Conservation (phyloP, 2,888 invertebrate species). For the Oscheius sp. region DNA sequence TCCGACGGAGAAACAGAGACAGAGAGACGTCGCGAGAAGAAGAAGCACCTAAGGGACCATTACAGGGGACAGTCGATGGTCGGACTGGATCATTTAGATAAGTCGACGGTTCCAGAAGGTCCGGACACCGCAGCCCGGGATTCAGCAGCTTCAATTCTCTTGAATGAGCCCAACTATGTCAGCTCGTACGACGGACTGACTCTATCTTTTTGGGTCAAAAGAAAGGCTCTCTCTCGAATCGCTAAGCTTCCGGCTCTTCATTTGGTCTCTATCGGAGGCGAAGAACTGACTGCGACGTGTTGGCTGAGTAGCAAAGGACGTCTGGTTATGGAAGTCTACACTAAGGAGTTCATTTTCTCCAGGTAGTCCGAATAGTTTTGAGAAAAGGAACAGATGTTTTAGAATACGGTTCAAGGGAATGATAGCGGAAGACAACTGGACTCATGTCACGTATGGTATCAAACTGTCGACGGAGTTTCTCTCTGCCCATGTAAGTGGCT, state of each 20-base stretch:
- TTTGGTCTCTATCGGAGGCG: slow-evolving; percentile 24
- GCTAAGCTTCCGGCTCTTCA: slow-evolving; percentile 26
- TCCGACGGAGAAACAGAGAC: slow-evolving; percentile 35
- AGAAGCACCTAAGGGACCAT: slow-evolving; percentile 33
- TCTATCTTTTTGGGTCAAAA: slow-evolving; percentile 37
- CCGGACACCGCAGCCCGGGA: not conserved
- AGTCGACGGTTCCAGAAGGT: not conserved
- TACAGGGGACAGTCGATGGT: slow-evolving; percentile 28
- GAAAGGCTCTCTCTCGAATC: slow-evolving; percentile 15
- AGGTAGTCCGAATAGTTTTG: not conserved
- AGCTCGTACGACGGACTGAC: slow-evolving; percentile 31
- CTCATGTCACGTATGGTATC: slow-evolving; percentile 26
- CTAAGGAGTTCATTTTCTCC: slow-evolving; percentile 13
- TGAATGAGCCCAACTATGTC: slow-evolving; percentile 19
- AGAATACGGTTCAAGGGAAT: slow-evolving; percentile 30
- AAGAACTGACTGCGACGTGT: slow-evolving; percentile 21
- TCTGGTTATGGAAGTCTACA: slow-evolving; percentile 20
- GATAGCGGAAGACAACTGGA: slow-evolving; percentile 25
- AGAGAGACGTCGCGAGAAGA: slow-evolving; percentile 28
- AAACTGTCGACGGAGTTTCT: slow-evolving; percentile 11
- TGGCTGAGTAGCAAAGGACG: slow-evolving; percentile 25
- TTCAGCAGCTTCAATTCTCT: slow-evolving; percentile 12
- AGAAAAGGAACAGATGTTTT: not conserved
- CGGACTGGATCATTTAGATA: slow-evolving; percentile 2
- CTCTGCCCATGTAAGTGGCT: slow-evolving; percentile 15